Evolutionary conservation across 2,113 vertebrate species (phyloP).

Genomic region (Pholis gunnellus): DNA sequence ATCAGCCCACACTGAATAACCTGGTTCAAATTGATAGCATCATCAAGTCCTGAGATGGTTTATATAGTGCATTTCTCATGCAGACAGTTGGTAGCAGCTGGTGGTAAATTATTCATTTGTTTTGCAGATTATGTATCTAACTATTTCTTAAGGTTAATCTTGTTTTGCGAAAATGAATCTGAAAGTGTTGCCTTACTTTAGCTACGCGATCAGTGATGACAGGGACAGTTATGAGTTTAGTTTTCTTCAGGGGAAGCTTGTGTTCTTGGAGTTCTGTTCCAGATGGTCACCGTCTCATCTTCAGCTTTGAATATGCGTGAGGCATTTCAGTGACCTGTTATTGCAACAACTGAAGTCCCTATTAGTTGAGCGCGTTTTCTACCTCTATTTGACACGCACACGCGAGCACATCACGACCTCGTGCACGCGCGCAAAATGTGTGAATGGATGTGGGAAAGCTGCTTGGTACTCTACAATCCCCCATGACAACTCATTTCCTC

Average conservation of each 20-base stretch:
- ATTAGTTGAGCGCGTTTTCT: neutral
- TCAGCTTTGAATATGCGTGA: slow-evolving; percentile 17
- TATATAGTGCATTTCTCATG: slow-evolving; percentile 15
- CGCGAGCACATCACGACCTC: too few species aligned
- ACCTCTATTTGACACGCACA: slow-evolving; percentile 9
- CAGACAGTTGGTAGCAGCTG: slow-evolving; percentile 37
- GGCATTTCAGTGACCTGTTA: neutral
- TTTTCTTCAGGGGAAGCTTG: neutral
- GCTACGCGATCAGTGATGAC: neutral
- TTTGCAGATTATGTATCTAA: slow-evolving; percentile 36
- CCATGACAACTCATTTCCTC: slow-evolving; percentile 70
- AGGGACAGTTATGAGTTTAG: neutral
- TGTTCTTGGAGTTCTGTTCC: slow-evolving; percentile 5
- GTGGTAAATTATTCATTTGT: slow-evolving; percentile 58
- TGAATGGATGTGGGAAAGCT: slow-evolving; percentile 42
- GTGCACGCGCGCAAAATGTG: slow-evolving; percentile 11
- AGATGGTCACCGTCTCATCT: slow-evolving; percentile 23
- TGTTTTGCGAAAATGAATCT: neutral
- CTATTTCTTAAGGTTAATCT: slow-evolving; percentile 36
- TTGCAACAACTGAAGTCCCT: neutral
- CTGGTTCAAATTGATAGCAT: slow-evolving; percentile 29
- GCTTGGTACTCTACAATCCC: slow-evolving; percentile 51
- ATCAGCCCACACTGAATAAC: slow-evolving; percentile 43
- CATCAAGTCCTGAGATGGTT: slow-evolving; percentile 10
- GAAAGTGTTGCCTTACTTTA: neutral